Evolutionary conservation across 2,113 vertebrate genomes (phyloP).

Genomic region (Vidua macroura): DNA sequence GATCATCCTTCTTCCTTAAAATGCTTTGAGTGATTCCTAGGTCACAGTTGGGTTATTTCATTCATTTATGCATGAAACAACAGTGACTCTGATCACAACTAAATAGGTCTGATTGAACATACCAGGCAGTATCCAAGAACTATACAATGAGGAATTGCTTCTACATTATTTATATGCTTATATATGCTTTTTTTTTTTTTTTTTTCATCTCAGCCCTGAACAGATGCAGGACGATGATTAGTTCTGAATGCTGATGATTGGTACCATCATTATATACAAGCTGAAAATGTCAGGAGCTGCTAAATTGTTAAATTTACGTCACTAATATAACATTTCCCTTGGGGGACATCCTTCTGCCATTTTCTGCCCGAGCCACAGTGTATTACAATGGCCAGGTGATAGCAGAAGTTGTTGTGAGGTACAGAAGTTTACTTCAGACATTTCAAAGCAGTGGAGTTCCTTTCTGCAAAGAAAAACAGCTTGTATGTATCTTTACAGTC

Average conservation of each 20-base stretch:
- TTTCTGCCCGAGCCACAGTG: background rate
- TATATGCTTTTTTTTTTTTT: background rate
- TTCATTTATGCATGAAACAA: background rate
- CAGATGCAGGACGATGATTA: background rate
- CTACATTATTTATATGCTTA: background rate
- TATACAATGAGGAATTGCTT: background rate
- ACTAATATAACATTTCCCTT: background rate
- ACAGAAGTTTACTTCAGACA: background rate
- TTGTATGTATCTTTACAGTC: background rate
- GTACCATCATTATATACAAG: background rate
- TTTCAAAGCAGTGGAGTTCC: background rate
- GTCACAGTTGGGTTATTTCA: background rate
- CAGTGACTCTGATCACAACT: background rate
- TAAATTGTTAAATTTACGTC: background rate
- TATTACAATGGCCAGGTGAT: fast-evolving
- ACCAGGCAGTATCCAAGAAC: background rate
- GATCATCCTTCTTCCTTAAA: background rate
- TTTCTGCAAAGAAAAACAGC: background rate
- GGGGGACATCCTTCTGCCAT: background rate
- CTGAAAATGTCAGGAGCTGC: background rate
- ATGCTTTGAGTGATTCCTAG: background rate
- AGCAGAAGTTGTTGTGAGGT: background rate
- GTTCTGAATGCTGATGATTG: background rate
- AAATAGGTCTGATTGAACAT: background rate
- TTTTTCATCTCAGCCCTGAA: background rate